These are phyloP conservation scores for Caloenas nicobarica DNA, from an alignment of 2,113 vertebrate genomes.

Conservation along the genomic window DNA sequence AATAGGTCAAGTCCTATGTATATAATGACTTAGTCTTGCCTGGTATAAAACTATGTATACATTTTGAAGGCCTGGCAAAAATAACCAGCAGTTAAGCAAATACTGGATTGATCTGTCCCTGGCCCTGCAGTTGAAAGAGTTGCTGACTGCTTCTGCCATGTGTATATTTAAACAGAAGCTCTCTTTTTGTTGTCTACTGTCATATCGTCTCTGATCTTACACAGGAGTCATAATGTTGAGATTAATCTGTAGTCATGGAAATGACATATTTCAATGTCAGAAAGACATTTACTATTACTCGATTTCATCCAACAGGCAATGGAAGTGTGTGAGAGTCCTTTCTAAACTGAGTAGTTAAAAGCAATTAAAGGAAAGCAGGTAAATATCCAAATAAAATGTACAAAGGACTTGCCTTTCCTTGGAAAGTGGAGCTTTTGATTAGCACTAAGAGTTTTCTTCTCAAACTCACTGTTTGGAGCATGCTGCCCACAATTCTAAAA, in stretches of 20 bases:
- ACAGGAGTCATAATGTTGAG: background rate
- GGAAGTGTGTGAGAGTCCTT: background rate
- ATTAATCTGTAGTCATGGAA: too few species aligned
- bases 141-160: background rate
- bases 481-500: background rate
- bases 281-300: background rate
- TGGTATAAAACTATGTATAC: background rate
- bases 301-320: background rate
- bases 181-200: background rate
- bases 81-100: background rate
- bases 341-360: background rate
- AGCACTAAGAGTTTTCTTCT: background rate
- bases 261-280: too few species aligned
- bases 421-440: background rate
- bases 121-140: background rate
- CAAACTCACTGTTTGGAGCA: background rate
- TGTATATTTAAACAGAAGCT: constrained; percentile 28
- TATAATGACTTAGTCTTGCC: background rate
- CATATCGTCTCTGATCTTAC: background rate
- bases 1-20: background rate
- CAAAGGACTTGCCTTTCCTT: background rate
- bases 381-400: background rate
- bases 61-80: background rate
- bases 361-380: background rate
- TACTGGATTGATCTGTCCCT: background rate